Conservation (phyloP, 1,140 invertebrate genomes). For the Magallana angulata region DNA sequence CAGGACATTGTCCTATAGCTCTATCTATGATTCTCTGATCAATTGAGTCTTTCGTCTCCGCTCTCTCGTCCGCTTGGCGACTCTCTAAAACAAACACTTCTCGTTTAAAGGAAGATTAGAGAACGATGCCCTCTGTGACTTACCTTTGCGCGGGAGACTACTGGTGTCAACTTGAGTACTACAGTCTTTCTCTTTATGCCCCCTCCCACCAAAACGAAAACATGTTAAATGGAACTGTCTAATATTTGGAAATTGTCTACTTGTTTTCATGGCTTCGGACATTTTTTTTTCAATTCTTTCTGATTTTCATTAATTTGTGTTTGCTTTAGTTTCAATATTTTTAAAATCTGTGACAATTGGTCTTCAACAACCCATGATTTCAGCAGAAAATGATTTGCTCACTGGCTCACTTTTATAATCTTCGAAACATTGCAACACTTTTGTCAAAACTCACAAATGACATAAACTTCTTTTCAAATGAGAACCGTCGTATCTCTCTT, state of each 20-base stretch:
- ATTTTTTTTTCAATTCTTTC: neutral
- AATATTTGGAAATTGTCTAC: neutral
- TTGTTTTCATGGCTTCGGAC: neutral
- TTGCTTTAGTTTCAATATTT: neutral
- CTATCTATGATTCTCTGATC: too few species aligned
- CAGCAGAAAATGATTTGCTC: neutral
- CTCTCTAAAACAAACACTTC: too few species aligned
- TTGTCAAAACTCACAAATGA: conserved; percentile 32
- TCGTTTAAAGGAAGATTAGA: too few species aligned
- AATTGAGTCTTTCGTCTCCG: too few species aligned
- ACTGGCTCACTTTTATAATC: neutral
- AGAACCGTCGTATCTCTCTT: neutral
- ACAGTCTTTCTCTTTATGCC: neutral
- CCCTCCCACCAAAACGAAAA: neutral
- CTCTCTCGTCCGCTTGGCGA: too few species aligned
- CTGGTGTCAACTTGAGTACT: neutral
- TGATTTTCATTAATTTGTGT: neutral
- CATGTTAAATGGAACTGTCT: neutral
- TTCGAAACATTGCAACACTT: neutral
- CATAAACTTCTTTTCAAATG: conserved; percentile 12
- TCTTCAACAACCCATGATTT: too few species aligned
- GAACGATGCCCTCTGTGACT: neutral
- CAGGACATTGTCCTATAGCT: too few species aligned
- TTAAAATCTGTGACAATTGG: neutral
- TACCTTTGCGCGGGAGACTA: neutral